Percentiles rank a stretch among this genome's conserved stretches.
phyloP scores from a whole-genome alignment of 64 coral and sea anemone genomes.

The Anthopleura sola region DNA sequence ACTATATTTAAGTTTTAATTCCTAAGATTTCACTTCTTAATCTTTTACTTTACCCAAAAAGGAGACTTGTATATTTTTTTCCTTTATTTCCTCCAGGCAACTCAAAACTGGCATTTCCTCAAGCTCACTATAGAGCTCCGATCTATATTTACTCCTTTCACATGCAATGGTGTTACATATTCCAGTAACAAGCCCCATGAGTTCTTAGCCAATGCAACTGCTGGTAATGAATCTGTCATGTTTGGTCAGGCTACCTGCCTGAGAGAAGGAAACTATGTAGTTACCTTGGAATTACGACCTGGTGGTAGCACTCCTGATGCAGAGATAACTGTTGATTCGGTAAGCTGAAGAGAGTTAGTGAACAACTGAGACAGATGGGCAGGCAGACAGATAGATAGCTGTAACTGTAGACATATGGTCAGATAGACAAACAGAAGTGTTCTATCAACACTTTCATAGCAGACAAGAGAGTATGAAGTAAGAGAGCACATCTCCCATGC shows the following conservation, averaged over 20 bases:
- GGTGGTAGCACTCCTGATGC: conserved; percentile 8
- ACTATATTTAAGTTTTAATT: too few relatives aligned
- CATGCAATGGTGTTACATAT: conserved; percentile 41
- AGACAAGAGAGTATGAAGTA: too few relatives aligned
- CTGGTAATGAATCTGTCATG: conserved; percentile 33
- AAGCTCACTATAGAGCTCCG: conserved; percentile 45
- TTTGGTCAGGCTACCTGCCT: conserved; percentile 60
- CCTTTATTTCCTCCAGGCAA: conserved; percentile 46
- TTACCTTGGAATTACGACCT: conserved; percentile 43
- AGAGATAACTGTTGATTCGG: conserved; percentile 15
- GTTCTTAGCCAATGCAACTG: conserved; percentile 15
- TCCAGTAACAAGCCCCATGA: conserved; percentile 42
- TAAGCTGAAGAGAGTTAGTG: not conserved
- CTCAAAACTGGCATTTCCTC: conserved; percentile 48
- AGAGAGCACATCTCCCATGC: too few relatives aligned
- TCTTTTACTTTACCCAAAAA: not conserved
- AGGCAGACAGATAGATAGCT: too few relatives aligned
- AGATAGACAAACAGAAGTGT: too few relatives aligned
- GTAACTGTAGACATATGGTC: too few relatives aligned
- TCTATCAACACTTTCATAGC: too few relatives aligned
- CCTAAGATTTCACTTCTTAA: too few relatives aligned
- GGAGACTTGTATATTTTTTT: not conserved
- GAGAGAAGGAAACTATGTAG: conserved; percentile 31
- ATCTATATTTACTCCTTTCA: conserved; percentile 45
- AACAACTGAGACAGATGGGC: too few relatives aligned